These are phyloP conservation scores for Pachypeltis micranthus DNA, from an alignment of 1,140 invertebrate species.

Conservation along the genomic window DNA sequence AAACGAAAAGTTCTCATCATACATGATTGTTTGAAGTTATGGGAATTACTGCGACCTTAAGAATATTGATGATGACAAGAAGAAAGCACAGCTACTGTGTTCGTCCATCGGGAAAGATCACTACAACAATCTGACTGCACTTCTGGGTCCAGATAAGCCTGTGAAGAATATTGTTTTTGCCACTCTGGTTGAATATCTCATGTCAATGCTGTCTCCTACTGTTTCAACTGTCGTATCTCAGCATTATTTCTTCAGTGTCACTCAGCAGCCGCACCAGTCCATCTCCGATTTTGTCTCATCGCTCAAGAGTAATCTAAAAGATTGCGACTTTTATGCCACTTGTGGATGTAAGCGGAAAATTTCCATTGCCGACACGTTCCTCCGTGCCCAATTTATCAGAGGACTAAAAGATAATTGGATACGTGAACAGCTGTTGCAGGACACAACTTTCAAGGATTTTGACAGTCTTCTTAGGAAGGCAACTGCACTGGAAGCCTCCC, in stretches of 20 bases:
- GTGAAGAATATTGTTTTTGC: too few relatives aligned
- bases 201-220: background rate
- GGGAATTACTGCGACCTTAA: background rate
- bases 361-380: background rate
- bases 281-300: background rate
- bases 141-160: too few relatives aligned
- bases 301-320: background rate
- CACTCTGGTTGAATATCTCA: background rate
- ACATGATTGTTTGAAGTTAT: too few relatives aligned
- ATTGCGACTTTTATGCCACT: background rate
- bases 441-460: background rate
- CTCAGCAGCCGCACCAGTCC: conserved; percentile 2
- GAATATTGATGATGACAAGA: background rate
- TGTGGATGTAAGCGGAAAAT: background rate
- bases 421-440: background rate
- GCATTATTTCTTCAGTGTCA: conserved; percentile 3
- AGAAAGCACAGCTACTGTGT: background rate
- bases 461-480: too few relatives aligned
- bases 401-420: background rate
- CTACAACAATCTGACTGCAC: background rate
- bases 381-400: conserved; percentile 2
- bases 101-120: conserved; percentile 1
- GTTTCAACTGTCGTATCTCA: background rate
- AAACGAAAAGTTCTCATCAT: too few relatives aligned
- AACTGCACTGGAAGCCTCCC: too few relatives aligned